These are phyloP conservation scores for Eubucco bourcierii DNA, from an alignment of 2,113 vertebrate species.

Conservation along the genomic window DNA sequence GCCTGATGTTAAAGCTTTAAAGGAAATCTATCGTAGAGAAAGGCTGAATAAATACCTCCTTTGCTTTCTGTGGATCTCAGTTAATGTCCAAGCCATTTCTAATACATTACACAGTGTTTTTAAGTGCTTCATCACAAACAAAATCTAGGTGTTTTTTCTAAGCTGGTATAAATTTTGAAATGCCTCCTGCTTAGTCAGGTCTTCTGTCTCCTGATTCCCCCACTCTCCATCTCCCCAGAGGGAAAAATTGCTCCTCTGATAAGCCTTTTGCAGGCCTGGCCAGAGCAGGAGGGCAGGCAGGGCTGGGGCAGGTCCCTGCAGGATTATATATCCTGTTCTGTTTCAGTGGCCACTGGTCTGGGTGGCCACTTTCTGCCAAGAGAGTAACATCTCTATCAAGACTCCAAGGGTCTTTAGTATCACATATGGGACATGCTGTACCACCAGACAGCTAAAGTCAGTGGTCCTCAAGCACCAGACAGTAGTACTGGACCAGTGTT, in stretches of 20 bases:
- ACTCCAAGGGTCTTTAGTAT: not conserved
- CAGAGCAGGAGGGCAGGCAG: not conserved
- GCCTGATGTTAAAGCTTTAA: not conserved
- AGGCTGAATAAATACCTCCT: not conserved
- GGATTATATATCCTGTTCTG: no score
- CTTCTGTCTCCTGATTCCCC: not conserved
- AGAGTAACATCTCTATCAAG: not conserved
- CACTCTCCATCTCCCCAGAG: not conserved
- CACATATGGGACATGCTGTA: not conserved
- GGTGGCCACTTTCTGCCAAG: not conserved
- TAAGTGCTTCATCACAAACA: not conserved
- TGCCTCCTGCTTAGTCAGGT: not conserved
- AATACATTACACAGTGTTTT: not conserved
- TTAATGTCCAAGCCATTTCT: not conserved
- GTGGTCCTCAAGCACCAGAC: no score
- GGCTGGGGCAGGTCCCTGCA: not conserved
- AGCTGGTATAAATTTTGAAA: not conserved
- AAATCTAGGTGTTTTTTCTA: not conserved
- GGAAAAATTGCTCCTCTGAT: not conserved
- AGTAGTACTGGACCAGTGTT: not conserved
- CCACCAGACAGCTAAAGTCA: not conserved
- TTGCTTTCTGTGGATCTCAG: not conserved
- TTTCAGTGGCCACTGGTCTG: fast-evolving
- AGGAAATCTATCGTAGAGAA: not conserved
- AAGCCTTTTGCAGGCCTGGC: not conserved